phyloP scores from a whole-genome alignment of 2,113 vertebrate species.

The Pardalotus punctatus region DNA sequence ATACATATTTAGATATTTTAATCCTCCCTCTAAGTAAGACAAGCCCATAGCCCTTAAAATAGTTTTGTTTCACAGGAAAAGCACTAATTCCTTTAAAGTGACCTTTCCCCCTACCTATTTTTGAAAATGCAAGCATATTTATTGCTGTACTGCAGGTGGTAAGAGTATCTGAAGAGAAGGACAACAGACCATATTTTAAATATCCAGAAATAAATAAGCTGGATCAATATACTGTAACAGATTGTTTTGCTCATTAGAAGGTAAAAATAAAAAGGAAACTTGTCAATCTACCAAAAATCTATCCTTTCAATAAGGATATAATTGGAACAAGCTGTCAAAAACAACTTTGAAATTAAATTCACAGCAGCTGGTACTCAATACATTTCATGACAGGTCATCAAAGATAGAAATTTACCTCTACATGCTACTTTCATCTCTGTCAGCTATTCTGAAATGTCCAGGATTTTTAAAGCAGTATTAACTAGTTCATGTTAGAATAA shows the following conservation, averaged over 20 bases:
- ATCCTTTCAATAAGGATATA: conserved; percentile 61
- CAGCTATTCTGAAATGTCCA: conserved; percentile 18
- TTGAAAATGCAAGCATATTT: neutral
- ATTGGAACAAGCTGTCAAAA: conserved; percentile 62
- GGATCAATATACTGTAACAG: conserved; percentile 57
- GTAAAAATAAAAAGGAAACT: conserved; percentile 61
- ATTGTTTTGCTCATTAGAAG: conserved; percentile 64
- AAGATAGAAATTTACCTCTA: conserved; percentile 53
- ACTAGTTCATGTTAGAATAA: neutral
- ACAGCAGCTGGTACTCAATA: conserved; percentile 56
- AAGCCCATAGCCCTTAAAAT: neutral
- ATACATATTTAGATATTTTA: neutral
- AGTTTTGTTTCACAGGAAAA: neutral
- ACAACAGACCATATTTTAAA: conserved; percentile 9
- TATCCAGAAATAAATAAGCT: conserved; percentile 45
- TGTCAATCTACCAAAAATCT: conserved; percentile 62
- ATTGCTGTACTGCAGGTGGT: neutral
- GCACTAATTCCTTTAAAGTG: neutral
- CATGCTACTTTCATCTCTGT: conserved; percentile 15
- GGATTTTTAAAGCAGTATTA: conserved; percentile 17
- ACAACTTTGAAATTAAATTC: conserved; percentile 58
- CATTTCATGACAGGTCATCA: conserved; percentile 64
- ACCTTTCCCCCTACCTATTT: neutral
- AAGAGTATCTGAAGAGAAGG: neutral
- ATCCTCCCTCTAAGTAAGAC: neutral